Base-by-base conservation (phyloP, 2,113 vertebrate genomes). In the Psophia crepitans region DNA sequence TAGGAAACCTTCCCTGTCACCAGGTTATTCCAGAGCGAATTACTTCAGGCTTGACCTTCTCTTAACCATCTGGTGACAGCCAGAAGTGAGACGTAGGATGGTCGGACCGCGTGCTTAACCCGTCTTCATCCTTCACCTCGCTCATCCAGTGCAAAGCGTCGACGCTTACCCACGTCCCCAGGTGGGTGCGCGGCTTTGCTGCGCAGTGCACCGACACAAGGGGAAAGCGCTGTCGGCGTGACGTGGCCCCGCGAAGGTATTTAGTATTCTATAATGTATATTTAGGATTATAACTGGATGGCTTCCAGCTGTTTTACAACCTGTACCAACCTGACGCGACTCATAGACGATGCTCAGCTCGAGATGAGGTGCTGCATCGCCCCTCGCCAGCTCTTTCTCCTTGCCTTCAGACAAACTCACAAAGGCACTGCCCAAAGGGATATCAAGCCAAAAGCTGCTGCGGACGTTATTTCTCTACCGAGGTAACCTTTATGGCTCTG, bases 171-270 rank as follows among this genome's bases (percentile, higher is more conserved):
- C 28, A 4, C 5, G 2, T 14, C 46, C 46, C 53, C 51, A 18
- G 69, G 24, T 15, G 21, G 69, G 8, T 5, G 32, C 1, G 12
- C 9, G 37, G 39, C 33, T 65, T 18, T 14, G 27, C 24, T 33
- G 66, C 60, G 13, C n/a, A n/a, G n/a, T n/a, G 3, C 17, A 3
- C 3, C 6, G 5, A 12, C 1, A 28, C 32, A 33, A 14, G 22
- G 33, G 44, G 9, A 17, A 35, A 26, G 14, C 2, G 21, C 21
- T 17, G 35, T 3, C 2, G 1, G 44, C 3, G 6, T 0, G 22
- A 28, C 27, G 8, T 3, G 4, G 33, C 58, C 39, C 8, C 6
- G 2, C 4, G 2, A 32, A 33, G 18, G 41, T 12, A 19, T 44
- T 57, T 18, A 7, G 14, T 43, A 43, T 43, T 43, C 14, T 43